Evolutionary conservation across 1,140 invertebrate species (phyloP).

Genomic region (Caligus rogercresseyi): DNA sequence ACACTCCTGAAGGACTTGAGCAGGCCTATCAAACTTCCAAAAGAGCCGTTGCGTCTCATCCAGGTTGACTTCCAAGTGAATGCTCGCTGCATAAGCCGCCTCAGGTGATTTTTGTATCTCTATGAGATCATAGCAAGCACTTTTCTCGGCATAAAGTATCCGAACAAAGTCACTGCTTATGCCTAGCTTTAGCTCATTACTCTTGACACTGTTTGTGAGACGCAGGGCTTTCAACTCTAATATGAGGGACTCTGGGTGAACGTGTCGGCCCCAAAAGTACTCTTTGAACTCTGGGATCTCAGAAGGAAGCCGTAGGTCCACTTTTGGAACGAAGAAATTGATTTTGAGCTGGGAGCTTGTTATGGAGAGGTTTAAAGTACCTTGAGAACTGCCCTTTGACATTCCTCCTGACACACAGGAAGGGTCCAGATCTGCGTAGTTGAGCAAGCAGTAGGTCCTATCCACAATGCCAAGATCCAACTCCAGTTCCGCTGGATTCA

Average conservation of each 20-base stretch:
- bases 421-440: conserved; percentile 14
- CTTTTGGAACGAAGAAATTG: conserved; percentile 14
- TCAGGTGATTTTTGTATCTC: not conserved
- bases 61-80: not conserved
- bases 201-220: not conserved
- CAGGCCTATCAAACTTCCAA: not conserved
- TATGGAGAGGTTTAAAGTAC: not conserved
- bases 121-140: not conserved
- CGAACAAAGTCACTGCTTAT: not conserved
- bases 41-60: not conserved
- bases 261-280: conserved; percentile 11
- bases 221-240: not conserved
- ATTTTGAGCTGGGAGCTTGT: not conserved
- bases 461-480: conserved; percentile 12
- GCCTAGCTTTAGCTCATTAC: not conserved
- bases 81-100: not conserved
- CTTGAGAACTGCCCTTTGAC: not conserved
- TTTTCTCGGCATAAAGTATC: not conserved
- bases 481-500: not conserved
- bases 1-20: not conserved
- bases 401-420: not conserved
- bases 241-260: conserved; percentile 13
- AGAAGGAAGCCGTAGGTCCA: not conserved
- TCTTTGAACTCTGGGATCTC: not conserved
- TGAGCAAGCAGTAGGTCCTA: conserved; percentile 3